phyloP scores from a whole-genome alignment of 2,113 vertebrate species.

The Grallaria varia region DNA sequence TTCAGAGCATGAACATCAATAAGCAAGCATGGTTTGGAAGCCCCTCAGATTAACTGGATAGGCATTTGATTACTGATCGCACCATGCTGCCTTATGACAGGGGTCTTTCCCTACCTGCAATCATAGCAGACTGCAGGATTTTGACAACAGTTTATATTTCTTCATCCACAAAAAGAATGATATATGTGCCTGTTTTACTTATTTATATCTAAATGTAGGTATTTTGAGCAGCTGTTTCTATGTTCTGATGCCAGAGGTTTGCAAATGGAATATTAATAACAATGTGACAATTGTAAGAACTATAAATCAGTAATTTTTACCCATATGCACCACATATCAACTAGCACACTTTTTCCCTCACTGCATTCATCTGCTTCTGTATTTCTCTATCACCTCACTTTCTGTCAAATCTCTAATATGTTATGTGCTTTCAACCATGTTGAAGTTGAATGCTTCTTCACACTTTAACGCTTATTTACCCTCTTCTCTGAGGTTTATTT shows the following conservation, averaged over 20 bases:
- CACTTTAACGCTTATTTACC: not conserved
- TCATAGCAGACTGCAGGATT: not conserved
- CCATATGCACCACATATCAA: not conserved
- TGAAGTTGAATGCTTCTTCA: not conserved
- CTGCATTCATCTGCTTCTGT: not conserved
- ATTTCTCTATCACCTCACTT: not conserved
- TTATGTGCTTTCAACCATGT: not conserved
- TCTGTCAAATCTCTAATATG: not conserved
- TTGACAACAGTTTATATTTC: not conserved
- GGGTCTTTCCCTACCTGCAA: not conserved
- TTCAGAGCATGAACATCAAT: not conserved
- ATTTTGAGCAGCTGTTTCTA: not conserved
- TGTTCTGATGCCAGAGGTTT: not conserved
- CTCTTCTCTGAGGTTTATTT: conserved; percentile 1
- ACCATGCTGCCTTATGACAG: fast-evolving
- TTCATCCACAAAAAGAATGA: not conserved
- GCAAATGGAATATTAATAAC: not conserved
- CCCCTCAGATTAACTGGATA: not conserved
- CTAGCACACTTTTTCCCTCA: not conserved
- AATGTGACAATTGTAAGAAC: not conserved
- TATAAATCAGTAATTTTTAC: not conserved
- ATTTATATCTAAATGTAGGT: not conserved
- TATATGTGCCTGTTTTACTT: not conserved
- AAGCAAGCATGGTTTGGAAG: not conserved
- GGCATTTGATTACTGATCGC: not conserved